phyloP scores from a whole-genome alignment of 2,113 vertebrate species.

The Amphilophus citrinellus region DNA sequence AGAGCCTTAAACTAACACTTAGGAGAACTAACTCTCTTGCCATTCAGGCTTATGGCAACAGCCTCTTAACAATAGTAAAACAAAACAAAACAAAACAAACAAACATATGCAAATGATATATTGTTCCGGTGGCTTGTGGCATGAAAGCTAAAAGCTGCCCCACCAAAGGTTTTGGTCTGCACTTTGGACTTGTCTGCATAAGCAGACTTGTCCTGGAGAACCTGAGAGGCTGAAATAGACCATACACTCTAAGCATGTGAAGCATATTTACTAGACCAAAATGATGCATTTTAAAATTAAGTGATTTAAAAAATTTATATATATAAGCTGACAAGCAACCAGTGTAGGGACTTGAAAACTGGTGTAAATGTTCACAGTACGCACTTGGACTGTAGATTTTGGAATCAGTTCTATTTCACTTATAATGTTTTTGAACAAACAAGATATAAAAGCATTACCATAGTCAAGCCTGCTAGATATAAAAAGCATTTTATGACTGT shows the following conservation, averaged over 20 bases:
- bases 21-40: background rate
- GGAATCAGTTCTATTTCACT: background rate
- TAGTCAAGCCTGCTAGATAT: too few relatives aligned
- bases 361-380: background rate
- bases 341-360: background rate
- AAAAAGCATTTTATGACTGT: constrained; percentile 30
- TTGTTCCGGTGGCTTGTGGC: background rate
- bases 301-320: background rate
- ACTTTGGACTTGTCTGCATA: background rate
- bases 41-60: background rate
- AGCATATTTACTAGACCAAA: background rate
- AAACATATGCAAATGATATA: background rate
- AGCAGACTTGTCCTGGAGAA: background rate
- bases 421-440: background rate
- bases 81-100: background rate
- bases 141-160: background rate
- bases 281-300: background rate
- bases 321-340: background rate
- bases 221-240: background rate
- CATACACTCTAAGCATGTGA: background rate
- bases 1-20: background rate
- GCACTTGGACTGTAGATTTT: background rate
- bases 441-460: background rate
- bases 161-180: background rate
- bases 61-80: background rate